phyloP scores from a whole-genome alignment of 2,888 invertebrate species.

The Willowsia nigromaculata region DNA sequence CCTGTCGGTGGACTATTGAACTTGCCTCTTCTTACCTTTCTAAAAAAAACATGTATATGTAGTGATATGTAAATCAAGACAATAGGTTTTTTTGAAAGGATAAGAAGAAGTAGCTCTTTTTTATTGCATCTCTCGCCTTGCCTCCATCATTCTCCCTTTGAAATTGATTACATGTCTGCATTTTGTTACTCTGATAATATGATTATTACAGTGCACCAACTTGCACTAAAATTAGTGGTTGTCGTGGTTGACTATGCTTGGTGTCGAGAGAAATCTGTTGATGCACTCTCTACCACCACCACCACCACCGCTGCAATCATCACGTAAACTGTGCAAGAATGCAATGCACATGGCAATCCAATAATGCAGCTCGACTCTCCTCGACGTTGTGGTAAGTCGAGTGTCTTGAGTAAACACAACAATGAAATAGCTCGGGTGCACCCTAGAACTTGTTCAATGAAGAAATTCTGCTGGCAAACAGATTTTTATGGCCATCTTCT shows the following conservation, averaged over 20 bases:
- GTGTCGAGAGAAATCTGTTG: conserved; percentile 5
- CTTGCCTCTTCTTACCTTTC: conserved; percentile 65
- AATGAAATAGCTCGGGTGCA: conserved; percentile 22
- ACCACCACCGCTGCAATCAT: conserved; percentile 1
- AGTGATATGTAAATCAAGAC: conserved; percentile 38
- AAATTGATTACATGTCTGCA: conserved; percentile 28
- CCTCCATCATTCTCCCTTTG: neutral
- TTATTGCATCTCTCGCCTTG: conserved; percentile 13
- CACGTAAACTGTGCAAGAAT: neutral
- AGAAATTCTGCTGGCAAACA: conserved; percentile 25
- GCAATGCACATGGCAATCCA: conserved; percentile 16
- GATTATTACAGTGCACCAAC: neutral
- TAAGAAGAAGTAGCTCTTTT: neutral
- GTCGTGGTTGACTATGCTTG: neutral
- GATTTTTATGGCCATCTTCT: neutral
- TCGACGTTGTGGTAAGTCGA: neutral
- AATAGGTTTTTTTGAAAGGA: neutral
- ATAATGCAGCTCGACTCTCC: neutral
- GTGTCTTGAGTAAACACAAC: neutral
- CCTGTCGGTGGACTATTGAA: conserved; percentile 35
- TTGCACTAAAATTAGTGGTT: neutral
- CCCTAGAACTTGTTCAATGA: conserved; percentile 18
- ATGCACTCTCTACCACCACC: neutral
- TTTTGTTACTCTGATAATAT: conserved; percentile 27
- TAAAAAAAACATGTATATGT: conserved; percentile 36